Base-by-base conservation (phyloP, 2,113 vertebrate species). In the Misgurnus anguillicaudatus region DNA sequence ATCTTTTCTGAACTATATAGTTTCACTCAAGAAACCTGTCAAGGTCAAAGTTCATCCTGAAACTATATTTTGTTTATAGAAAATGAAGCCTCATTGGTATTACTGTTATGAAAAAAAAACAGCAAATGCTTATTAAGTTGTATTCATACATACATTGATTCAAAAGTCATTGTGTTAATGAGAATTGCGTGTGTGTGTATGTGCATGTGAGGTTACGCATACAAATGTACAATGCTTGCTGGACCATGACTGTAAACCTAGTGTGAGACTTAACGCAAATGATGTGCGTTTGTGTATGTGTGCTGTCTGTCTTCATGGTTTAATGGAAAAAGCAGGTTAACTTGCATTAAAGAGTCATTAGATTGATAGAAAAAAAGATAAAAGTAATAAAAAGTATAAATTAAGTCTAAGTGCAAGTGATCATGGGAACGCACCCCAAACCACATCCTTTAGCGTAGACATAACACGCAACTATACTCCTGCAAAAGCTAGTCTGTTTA, bases 301-400 rank as follows among this genome's bases (percentile, higher is more conserved):
- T 13, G 21, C 42, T 21, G 8, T 41, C 39, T 67, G 65, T 45
- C 51, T n/a, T 73, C n/a, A 14, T 31, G 14, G 5, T 61, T 69
- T 79, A 82, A 85, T 79, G 47, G 19, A 21, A 4, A 76, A 79
- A 77, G 76, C 80, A 80, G 64, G 14, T 42, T 63, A 61, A 10
- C 68, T 16, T 16, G 39, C 68, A 38, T 80, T 77, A 45, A 82
- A 83, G 77, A 76, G 86, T 81, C 82, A 87, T 86, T 87, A 79
- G 77, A 79, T 80, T 71, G 57, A 69, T 84, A 11, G n/a, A 64
- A 85, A 87, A 68, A 80, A 81, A 31, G 24, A 31, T 31, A 31
- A 31, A 31, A 31, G 24, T 31, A 31, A 31, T 31, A 31, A 83
- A 85, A 87, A 88, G 41, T 62, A 45, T 17, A 36, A 21, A 24